Conservation (phyloP, 1,140 invertebrate species). For the Tetramorium alpestre region DNA sequence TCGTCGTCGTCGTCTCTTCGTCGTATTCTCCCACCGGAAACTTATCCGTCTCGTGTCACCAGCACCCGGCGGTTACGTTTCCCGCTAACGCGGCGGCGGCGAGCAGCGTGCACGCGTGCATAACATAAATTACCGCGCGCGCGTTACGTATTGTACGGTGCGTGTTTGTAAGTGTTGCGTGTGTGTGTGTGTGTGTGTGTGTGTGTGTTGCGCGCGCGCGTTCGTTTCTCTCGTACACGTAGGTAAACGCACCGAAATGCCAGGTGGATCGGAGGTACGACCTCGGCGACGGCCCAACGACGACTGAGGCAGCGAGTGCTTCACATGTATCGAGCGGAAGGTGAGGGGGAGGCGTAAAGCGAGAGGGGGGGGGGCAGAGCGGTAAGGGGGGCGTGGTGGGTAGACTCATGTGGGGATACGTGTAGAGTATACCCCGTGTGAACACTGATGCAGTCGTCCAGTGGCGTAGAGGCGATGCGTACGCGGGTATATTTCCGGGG, state of each 20-base stretch:
- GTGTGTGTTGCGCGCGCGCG: not conserved
- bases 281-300: constrained; percentile 80
- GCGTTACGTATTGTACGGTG: not conserved
- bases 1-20: constrained; percentile 47
- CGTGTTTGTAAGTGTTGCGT: too few species aligned
- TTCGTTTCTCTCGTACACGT: not conserved
- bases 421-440: constrained; percentile 32
- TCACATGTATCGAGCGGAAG: constrained; percentile 68
- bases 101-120: constrained; percentile 59
- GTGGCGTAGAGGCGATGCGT: constrained; percentile 4
- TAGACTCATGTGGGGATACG: constrained; percentile 53
- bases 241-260: not conserved
- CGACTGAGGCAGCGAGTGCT: constrained; percentile 80
- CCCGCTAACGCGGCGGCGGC: constrained; percentile 21
- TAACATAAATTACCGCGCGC: constrained; percentile 40
- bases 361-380: not conserved
- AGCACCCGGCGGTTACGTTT: constrained; percentile 34
- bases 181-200: not conserved
- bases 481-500: not conserved
- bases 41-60: constrained; percentile 56
- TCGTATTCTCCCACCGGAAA: constrained; percentile 11
- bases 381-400: constrained; percentile 22
- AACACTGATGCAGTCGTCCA: constrained; percentile 20
- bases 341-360: not conserved
- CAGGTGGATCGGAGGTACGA: constrained; percentile 36